Conservation (phyloP, 2,888 invertebrate species). For the Drosophila tripunctata region DNA sequence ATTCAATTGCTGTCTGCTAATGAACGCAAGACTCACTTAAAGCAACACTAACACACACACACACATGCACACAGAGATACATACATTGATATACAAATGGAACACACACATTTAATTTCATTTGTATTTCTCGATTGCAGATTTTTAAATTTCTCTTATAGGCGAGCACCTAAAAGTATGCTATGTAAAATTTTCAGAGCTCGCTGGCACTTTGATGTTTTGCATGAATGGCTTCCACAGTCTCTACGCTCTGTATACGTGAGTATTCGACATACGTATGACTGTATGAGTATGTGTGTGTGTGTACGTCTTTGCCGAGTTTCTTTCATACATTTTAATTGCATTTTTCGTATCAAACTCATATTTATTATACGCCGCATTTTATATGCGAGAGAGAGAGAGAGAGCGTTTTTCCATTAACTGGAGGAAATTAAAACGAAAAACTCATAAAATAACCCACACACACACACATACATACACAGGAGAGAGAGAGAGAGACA, state of each 20-base stretch:
- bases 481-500: constrained; percentile 4
- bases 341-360: constrained; percentile 72
- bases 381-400: not conserved
- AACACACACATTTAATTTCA: constrained; percentile 58
- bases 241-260: constrained; percentile 1
- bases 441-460: constrained; percentile 57
- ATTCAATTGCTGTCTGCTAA: constrained; percentile 36
- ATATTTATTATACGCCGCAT: constrained; percentile 60
- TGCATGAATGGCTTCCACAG: constrained; percentile 66
- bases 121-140: constrained; percentile 67
- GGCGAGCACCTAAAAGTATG: constrained; percentile 46
- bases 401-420: constrained; percentile 62
- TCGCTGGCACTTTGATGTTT: constrained; percentile 68
- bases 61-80: not conserved
- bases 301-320: constrained; percentile 48
- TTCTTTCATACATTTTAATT: constrained; percentile 72
- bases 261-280: not conserved
- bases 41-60: constrained; percentile 21
- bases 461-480: constrained; percentile 18
- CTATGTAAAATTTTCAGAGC: constrained; percentile 56
- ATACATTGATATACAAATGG: constrained; percentile 1
- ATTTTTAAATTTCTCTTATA: constrained; percentile 38
- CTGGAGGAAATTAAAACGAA: constrained; percentile 74
- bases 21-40: constrained; percentile 54
- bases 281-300: constrained; percentile 12